Evolutionary conservation across 2,888 invertebrate species (phyloP), one percentile per base, ranked within the genome.

Genomic region (Acanthococcus lagerstroemiae): DNA sequence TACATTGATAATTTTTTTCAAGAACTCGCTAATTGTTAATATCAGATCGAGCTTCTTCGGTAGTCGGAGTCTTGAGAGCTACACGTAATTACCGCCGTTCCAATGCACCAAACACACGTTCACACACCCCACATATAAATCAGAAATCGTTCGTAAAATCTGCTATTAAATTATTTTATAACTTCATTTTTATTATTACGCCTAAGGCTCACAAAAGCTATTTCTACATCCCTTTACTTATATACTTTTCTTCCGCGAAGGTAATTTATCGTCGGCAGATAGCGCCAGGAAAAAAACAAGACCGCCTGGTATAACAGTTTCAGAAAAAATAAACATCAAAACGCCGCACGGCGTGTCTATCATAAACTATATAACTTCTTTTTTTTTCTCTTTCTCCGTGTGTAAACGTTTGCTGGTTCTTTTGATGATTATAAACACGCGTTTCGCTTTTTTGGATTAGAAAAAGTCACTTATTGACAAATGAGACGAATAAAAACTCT

Each of bases 201-300:
- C n/a, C n/a, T n/a, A n/a, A n/a, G n/a, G n/a, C n/a, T 37, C n/a
- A 37, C 37, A 37, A 9, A n/a, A 9, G 12, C 37, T 37, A 37
- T 15, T 15, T 37, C 12, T 37, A 15, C 37, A 37, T 37, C 37
- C 37, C 37, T 37, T 37, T n/a, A 37, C 37, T 15, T n/a, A n/a
- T 37, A 37, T n/a, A 37, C 37, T 37, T 37, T 9, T 9, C 37
- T 9, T 37, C n/a, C 37, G n/a, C 37, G 48, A 19, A 48, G 17
- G 48, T 48, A 48, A 48, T 48, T 48, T 19, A 48, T 48, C 17
- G 48, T 48, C 48, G 48, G 48, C n/a, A 17, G 48, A 48, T 48
- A 48, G 48, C 19, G 15, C 48, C 19, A 19, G 48, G 19, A 19
- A 48, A 48, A 19, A 48, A 48, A 48, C 9, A 48, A 48, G 21